Percentiles rank a stretch among this genome's conserved stretches.
phyloP scores from a whole-genome alignment of 2,888 invertebrate genomes.

The Aphidoletes aphidimyza region DNA sequence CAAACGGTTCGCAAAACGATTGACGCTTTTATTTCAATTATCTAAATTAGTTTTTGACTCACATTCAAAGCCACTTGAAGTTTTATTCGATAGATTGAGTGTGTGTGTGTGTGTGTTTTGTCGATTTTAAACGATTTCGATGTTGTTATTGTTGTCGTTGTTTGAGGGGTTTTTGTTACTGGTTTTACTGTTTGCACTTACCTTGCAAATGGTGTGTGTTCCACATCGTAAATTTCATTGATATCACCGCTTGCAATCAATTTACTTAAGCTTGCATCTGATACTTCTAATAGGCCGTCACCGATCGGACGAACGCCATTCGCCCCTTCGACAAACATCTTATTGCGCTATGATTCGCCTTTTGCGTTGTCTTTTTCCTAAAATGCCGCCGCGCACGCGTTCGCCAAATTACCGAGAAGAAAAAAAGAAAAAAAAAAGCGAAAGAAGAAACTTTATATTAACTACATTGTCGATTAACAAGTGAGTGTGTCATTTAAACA shows the following conservation, averaged over 20 bases:
- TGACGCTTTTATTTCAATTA: conserved; percentile 47
- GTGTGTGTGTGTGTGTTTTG: not conserved
- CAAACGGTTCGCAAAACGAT: not conserved
- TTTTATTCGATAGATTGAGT: no score
- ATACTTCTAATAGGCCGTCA: conserved; percentile 79
- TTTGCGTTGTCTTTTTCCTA: conserved; percentile 1
- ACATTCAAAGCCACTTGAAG: not conserved
- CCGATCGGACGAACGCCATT: conserved; percentile 67
- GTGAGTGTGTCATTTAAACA: conserved; percentile 20
- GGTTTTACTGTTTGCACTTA: conserved; percentile 66
- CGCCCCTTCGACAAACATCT: conserved; percentile 55
- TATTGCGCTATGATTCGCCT: conserved; percentile 5
- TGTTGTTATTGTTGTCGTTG: not conserved
- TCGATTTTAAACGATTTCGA: not conserved
- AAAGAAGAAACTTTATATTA: not conserved
- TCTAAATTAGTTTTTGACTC: conserved; percentile 47
- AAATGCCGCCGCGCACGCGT: no score
- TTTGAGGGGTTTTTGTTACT: no score
- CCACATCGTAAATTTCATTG: conserved; percentile 81
- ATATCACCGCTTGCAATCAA: conserved; percentile 80
- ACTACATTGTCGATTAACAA: conserved; percentile 9
- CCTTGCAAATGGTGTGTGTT: conserved; percentile 88
- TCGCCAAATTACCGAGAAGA: no score
- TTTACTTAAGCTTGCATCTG: conserved; percentile 74
- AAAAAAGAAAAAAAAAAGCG: not conserved